Evolutionary conservation across 2,888 invertebrate species (phyloP).

Genomic region (Ennomos fuscantarius): DNA sequence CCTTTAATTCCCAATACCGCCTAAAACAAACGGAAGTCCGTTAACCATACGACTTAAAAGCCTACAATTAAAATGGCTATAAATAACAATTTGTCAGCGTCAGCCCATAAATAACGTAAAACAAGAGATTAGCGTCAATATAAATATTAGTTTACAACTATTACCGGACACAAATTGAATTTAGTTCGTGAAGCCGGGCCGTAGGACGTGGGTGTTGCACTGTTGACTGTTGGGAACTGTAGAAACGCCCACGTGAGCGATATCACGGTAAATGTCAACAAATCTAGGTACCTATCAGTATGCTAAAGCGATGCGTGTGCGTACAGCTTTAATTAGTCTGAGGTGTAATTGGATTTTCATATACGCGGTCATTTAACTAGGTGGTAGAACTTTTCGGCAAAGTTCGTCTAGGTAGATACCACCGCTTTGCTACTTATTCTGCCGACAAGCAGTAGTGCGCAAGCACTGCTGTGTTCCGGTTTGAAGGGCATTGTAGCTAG

Average conservation of each 20-base stretch:
- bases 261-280: conserved; percentile 15
- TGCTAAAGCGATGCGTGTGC: not conserved
- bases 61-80: conserved; percentile 8
- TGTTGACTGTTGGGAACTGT: conserved; percentile 4
- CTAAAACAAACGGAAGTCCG: conserved; percentile 21
- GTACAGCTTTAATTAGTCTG: conserved; percentile 7
- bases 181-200: conserved; percentile 21
- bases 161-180: conserved; percentile 33
- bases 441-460: too few species aligned
- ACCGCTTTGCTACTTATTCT: too few species aligned
- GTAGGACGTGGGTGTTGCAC: not conserved
- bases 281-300: conserved; percentile 3
- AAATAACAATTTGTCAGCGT: conserved; percentile 28
- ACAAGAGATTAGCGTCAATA: conserved; percentile 37
- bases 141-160: conserved; percentile 38
- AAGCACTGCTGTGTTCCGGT: too few species aligned
- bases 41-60: conserved; percentile 11
- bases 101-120: conserved; percentile 26
- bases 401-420: too few species aligned
- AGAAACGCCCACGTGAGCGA: conserved; percentile 15
- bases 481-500: too few species aligned
- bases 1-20: conserved; percentile 29
- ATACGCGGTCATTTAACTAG: too few species aligned
- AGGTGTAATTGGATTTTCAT: not conserved
- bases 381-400: too few species aligned